A percentile compares a stretch with the other conserved stretches of the same genome.
These are phyloP conservation scores for Pandemis cinnamomeana DNA, from an alignment of 2,888 invertebrate genomes.

Conservation along the genomic window DNA sequence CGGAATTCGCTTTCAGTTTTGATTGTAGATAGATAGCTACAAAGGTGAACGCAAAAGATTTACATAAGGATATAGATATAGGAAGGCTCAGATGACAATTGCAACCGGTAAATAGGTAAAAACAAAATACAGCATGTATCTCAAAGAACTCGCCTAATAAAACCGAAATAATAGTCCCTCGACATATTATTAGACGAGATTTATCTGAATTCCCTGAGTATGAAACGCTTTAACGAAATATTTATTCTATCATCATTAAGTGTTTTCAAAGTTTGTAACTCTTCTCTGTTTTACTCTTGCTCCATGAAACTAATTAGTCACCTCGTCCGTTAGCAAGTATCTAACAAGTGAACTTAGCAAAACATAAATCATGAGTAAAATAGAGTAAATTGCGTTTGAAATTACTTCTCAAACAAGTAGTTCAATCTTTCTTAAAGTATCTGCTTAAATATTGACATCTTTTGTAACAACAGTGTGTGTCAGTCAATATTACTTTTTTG, in stretches of 20 bases:
- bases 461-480: not conserved
- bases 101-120: no score
- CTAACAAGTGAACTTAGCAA: not conserved
- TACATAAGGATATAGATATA: no score
- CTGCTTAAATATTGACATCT: not conserved
- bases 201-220: no score
- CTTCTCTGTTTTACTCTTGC: not conserved
- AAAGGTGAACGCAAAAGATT: not conserved
- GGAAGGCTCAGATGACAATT: not conserved
- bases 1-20: no score
- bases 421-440: not conserved
- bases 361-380: not conserved
- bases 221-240: no score
- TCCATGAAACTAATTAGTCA: slow-evolving; percentile 16
- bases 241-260: slow-evolving; percentile 1
- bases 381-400: not conserved
- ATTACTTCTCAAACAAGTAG: not conserved
- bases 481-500: no score
- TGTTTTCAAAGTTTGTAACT: slow-evolving; percentile 3
- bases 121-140: no score
- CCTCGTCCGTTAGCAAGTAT: not conserved
- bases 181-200: no score
- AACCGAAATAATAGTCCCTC: no score
- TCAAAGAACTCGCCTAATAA: no score
- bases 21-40: no score